Percentiles rank a stretch among this genome's conserved stretches.
Conservation (phyloP, 2,113 vertebrate species). For the Tenrec ecaudatus region DNA sequence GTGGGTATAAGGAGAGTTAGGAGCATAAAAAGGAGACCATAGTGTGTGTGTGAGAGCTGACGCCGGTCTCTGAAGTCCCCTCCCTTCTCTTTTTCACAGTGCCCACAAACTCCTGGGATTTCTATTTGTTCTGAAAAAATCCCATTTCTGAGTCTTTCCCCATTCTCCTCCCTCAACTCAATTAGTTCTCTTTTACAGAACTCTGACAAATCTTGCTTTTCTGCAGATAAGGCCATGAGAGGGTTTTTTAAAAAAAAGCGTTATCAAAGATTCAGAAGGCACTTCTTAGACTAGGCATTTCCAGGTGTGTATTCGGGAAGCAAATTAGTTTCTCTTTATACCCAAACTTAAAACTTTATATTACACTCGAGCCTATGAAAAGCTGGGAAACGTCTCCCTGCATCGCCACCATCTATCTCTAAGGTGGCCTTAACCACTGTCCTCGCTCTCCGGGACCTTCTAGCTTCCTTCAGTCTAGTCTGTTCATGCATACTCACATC, state of each 20-base stretch:
- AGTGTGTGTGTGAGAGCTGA: background rate
- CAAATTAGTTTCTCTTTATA: conserved; percentile 30
- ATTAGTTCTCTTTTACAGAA: background rate
- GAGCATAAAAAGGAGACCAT: background rate
- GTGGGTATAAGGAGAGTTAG: background rate
- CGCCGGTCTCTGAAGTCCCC: fast-evolving
- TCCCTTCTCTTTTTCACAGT: background rate
- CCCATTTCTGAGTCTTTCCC: background rate
- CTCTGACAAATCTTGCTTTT: conserved; percentile 16
- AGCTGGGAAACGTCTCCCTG: background rate
- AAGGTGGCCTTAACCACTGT: background rate
- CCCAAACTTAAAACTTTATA: background rate
- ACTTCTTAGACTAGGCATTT: background rate
- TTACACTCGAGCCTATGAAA: background rate
- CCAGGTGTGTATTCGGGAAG: background rate
- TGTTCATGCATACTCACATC: background rate
- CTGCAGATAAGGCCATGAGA: background rate
- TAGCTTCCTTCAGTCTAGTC: background rate
- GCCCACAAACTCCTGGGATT: background rate
- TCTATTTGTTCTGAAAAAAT: background rate
- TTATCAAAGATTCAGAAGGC: background rate
- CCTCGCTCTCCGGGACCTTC: background rate
- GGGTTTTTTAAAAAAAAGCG: no score
- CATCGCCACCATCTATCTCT: background rate
- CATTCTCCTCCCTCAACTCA: background rate